Conservation (phyloP, 2,888 invertebrate species). For the Trachelus iudaicus region DNA sequence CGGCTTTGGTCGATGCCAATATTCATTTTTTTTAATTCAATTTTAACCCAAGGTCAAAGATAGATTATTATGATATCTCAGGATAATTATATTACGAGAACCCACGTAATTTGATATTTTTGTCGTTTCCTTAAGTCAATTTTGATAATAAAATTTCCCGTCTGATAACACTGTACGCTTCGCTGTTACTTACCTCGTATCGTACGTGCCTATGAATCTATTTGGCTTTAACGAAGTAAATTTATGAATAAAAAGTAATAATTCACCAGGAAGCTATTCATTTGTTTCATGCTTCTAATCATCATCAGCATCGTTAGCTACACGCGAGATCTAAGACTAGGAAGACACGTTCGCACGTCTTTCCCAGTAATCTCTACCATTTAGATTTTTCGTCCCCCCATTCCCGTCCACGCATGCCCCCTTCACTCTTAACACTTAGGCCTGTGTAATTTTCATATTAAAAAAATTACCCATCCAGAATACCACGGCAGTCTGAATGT, state of each 20-base stretch:
- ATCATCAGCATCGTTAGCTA: not conserved
- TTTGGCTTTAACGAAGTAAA: not conserved
- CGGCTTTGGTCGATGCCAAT: not conserved
- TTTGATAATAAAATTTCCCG: not conserved
- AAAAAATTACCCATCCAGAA: not conserved
- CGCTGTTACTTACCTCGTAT: not conserved
- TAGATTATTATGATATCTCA: not conserved
- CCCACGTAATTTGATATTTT: not conserved
- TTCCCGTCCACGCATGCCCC: not conserved
- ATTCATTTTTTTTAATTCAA: not conserved
- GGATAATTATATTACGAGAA: not conserved
- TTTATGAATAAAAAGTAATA: not conserved
- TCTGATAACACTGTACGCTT: not conserved
- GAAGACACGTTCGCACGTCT: not conserved
- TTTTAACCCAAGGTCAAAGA: not conserved
- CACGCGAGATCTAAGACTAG: not conserved
- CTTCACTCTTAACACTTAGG: not conserved
- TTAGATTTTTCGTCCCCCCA: not conserved
- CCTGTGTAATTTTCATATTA: not conserved
- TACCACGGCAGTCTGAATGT: not conserved
- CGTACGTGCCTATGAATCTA: not conserved
- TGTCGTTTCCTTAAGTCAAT: not conserved
- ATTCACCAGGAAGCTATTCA: not conserved
- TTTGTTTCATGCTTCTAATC: not conserved
- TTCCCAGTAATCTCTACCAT: not conserved